Evolutionary conservation across 1,140 invertebrate species (phyloP).

Genomic region (Gryllus bimaculatus): DNA sequence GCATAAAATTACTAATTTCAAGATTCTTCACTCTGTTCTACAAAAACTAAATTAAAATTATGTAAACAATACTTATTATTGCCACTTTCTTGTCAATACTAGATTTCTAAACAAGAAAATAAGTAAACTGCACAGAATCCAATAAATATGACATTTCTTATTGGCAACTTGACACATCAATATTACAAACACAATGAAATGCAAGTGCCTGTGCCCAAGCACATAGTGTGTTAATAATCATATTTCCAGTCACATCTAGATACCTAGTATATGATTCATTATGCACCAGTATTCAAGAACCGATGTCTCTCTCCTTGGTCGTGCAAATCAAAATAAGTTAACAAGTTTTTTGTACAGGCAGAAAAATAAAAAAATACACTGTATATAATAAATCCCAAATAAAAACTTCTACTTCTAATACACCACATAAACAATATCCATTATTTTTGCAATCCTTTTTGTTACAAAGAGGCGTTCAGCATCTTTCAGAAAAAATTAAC

Average conservation of each 20-base stretch:
- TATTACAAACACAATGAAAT: not conserved
- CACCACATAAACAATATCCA: not conserved
- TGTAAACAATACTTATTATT: too few relatives aligned
- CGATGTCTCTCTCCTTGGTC: not conserved
- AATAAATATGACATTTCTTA: not conserved
- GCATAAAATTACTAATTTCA: too few relatives aligned
- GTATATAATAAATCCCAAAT: not conserved
- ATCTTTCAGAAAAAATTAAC: not conserved
- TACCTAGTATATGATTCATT: not conserved
- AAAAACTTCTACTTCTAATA: not conserved
- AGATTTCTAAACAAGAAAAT: not conserved
- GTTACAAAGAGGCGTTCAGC: not conserved
- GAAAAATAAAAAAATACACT: constrained; percentile 3
- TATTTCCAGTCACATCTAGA: not conserved
- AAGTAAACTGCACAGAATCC: not conserved
- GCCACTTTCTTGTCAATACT: too few relatives aligned
- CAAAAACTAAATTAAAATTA: too few relatives aligned
- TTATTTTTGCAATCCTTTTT: not conserved
- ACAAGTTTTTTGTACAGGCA: not conserved
- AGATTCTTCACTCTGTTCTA: too few relatives aligned
- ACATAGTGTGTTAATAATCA: too few relatives aligned
- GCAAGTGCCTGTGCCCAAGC: not conserved
- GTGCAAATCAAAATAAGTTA: not conserved
- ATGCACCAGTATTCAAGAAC: not conserved
- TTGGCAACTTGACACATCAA: not conserved